phyloP scores from a whole-genome alignment of 37 sponge, comb jelly and placozoan genomes.

The Geodia barretti region DNA sequence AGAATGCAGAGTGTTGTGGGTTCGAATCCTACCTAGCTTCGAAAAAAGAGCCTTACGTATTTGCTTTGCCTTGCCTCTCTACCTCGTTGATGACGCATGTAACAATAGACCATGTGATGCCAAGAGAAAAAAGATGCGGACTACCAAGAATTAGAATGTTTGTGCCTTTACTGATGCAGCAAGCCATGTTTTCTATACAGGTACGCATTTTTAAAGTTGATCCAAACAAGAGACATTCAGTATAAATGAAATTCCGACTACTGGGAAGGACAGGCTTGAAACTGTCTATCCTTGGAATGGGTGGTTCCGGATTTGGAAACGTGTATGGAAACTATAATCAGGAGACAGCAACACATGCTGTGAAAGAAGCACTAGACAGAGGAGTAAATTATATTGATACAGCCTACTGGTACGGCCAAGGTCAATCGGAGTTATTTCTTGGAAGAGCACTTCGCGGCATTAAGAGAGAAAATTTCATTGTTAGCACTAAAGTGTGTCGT shows the following conservation, averaged over 20 bases:
- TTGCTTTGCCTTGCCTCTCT: too few species aligned
- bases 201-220: too few species aligned
- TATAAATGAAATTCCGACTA: conserved; percentile 63
- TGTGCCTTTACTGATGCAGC: too few species aligned
- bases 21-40: too few species aligned
- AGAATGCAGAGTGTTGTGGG: too few species aligned
- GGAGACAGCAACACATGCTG: conserved; percentile 28
- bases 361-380: conserved; percentile 45
- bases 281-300: conserved; percentile 74
- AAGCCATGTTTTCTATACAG: too few species aligned
- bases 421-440: conserved; percentile 82
- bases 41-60: too few species aligned
- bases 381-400: conserved; percentile 95
- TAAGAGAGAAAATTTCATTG: conserved; percentile 65
- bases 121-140: too few species aligned
- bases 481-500: conserved; percentile 89
- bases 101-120: too few species aligned
- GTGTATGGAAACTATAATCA: conserved; percentile 62
- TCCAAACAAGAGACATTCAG: too few species aligned
- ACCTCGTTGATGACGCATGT: too few species aligned
- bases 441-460: conserved; percentile 73
- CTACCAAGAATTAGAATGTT: too few species aligned
- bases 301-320: conserved; percentile 86
- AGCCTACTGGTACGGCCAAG: conserved; percentile 92
- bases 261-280: conserved; percentile 79